Conservation (phyloP, 2,113 vertebrate species). For the Trachemys scripta region DNA sequence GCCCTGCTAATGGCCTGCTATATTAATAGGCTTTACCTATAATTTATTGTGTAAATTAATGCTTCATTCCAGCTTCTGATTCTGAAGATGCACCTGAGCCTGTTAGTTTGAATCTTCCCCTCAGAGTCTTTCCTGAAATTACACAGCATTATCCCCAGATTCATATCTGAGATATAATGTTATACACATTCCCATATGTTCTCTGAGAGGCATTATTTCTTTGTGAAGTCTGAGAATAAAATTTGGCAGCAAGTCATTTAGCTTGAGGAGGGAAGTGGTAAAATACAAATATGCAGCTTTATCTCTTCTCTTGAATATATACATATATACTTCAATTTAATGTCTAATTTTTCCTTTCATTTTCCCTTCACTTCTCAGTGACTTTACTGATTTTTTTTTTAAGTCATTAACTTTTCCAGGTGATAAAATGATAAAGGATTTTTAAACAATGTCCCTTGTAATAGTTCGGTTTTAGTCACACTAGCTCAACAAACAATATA, state of each 20-base stretch:
- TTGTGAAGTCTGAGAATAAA: background rate
- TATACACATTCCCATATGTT: background rate
- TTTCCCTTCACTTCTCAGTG: background rate
- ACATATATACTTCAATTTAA: background rate
- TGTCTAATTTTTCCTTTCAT: background rate
- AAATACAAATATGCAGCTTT: background rate
- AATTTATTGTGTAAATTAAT: background rate
- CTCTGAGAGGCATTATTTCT: background rate
- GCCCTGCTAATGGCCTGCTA: too few species aligned
- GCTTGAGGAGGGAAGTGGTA: background rate
- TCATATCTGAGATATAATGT: background rate
- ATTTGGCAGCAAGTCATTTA: background rate
- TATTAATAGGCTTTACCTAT: background rate
- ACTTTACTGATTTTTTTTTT: slow-evolving; percentile 26
- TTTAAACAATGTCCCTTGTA: background rate
- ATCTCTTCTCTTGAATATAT: background rate
- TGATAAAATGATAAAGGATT: slow-evolving; percentile 13
- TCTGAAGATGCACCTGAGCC: background rate
- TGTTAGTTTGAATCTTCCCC: background rate
- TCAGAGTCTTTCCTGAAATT: background rate
- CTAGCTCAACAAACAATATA: slow-evolving; percentile 34
- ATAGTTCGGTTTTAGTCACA: slow-evolving; percentile 55
- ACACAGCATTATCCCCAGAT: background rate
- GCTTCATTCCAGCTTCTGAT: rapidly evolving
- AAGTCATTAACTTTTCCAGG: slow-evolving; percentile 26